Evolutionary conservation across 2,888 invertebrate species (phyloP).

Genomic region (Rapana venosa): DNA sequence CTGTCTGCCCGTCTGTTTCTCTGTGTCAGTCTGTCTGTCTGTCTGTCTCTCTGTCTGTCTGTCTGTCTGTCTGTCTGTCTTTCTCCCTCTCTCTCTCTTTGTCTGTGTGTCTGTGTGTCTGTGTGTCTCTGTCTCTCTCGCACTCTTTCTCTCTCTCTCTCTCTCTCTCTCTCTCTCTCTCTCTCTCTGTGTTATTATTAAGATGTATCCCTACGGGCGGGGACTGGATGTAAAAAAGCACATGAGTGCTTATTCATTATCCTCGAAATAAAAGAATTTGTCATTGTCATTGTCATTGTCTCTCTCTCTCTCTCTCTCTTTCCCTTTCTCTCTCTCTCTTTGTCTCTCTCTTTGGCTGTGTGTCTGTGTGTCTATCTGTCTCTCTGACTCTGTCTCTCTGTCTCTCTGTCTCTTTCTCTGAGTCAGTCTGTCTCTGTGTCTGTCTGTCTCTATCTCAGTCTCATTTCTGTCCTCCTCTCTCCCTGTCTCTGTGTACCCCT

Average conservation of each 20-base stretch:
- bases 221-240: no score
- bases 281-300: no score
- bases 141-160: neutral
- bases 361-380: neutral
- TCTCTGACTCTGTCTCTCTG: neutral
- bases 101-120: neutral
- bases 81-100: neutral
- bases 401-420: neutral
- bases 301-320: neutral
- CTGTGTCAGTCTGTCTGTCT: no score
- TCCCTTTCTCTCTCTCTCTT: neutral
- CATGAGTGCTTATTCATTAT: no score
- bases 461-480: neutral
- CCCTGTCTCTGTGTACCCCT: neutral
- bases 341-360: neutral
- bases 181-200: no score
- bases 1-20: no score
- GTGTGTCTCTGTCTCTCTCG: neutral
- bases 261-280: no score
- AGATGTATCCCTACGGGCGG: no score
- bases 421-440: neutral
- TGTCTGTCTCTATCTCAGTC: neutral
- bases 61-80: no score
- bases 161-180: no score
- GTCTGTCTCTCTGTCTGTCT: no score